Evolutionary conservation across 2,113 vertebrate genomes (phyloP), one percentile per base, ranked within the genome.

Genomic region (Chionis minor): DNA sequence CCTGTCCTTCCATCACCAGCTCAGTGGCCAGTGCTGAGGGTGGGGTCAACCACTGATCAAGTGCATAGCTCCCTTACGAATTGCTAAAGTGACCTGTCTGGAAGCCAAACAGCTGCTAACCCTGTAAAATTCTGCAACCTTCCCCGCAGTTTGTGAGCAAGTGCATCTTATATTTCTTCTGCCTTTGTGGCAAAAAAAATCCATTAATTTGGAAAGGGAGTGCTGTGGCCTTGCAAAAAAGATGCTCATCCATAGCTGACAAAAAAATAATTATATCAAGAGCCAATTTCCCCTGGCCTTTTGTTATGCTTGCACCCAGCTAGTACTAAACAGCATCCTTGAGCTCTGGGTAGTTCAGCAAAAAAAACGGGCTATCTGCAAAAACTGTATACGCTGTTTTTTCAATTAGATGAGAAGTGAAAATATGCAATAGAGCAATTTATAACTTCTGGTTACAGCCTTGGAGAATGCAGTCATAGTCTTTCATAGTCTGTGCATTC

Each of bases 211-310:
- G 3, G 59, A 63, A 81, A 9, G 40, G 14, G 51, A 14, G 35
- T 88, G 56, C 65, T 81, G 45, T 74, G 92, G 38, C 83, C 77
- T 95, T 96, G 90, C 44, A n/a, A 65, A 78, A 74, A 77, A 86
- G 23, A 47, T 71, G 44, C 23, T 62, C 54, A 58, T 49, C 52
- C 45, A n/a, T 80, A 71, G 32, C 63, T 90, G 75, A 59, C 72
- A 88, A 83, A 83, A 83, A 58, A 83, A 30, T 44, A 74, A 56
- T 77, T 66, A 12, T 10, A 35, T 44, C 5, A 40, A 19, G 79
- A 90, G 30, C 9, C 8, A 86, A 11, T 88, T 93, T 91, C 54
- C 83, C 59, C 65, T 56, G 45, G 47, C 55, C 69, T 86, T 86
- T 87, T 65, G 38, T 61, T 81, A 33, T 79, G 21, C 72, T 78